Percentiles rank a stretch among this genome's conserved stretches.
Conservation (phyloP, 2,113 vertebrate genomes). For the Cryptotis parvus region DNA sequence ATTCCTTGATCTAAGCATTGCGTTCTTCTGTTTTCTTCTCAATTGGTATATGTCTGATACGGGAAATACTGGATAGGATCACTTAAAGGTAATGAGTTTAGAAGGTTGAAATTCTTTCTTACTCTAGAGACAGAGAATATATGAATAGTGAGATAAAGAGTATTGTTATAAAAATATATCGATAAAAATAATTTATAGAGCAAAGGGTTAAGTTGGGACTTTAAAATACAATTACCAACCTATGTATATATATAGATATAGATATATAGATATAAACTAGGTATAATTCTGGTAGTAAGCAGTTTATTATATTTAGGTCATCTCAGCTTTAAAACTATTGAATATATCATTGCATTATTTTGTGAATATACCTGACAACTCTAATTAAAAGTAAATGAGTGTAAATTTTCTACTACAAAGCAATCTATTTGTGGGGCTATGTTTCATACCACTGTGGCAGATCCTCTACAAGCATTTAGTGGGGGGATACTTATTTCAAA, state of each 20-base stretch:
- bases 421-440: background rate
- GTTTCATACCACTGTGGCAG: slow-evolving; percentile 14
- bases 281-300: background rate
- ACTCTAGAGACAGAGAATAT: background rate
- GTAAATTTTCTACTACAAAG: background rate
- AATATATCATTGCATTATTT: background rate
- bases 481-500: slow-evolving; percentile 5
- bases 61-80: background rate
- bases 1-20: background rate
- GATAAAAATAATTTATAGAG: background rate
- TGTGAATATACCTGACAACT: background rate
- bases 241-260: background rate
- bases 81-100: background rate
- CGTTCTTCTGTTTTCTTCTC: background rate
- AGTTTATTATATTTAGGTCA: background rate
- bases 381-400: background rate
- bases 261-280: background rate
- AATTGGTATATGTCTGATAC: background rate
- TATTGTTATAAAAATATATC: background rate
- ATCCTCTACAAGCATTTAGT: background rate
- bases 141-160: background rate
- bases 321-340: background rate
- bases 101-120: slow-evolving; percentile 16
- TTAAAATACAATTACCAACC: background rate
- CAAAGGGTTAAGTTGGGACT: background rate